Percentiles rank a stretch among this genome's conserved stretches.
These are phyloP conservation scores for Lasioglossum zephyrum DNA, from an alignment of 2,888 invertebrate genomes.

Conservation along the genomic window DNA sequence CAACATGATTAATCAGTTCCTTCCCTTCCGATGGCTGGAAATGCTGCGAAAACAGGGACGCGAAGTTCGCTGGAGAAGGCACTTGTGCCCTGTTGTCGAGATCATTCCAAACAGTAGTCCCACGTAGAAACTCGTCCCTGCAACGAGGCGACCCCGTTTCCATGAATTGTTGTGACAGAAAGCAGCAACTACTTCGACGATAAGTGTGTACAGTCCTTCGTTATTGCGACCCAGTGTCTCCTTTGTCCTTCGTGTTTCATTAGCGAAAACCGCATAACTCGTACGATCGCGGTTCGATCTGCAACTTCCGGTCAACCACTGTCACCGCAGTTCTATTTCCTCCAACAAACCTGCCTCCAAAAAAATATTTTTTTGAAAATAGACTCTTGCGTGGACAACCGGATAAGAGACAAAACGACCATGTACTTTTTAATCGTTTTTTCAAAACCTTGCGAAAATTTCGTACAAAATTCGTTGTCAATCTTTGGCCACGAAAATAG, in stretches of 20 bases:
- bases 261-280: conserved; percentile 36
- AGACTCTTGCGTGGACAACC: not conserved
- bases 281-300: not conserved
- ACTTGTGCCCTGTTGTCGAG: conserved; percentile 69
- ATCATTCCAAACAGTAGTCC: conserved; percentile 75
- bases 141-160: conserved; percentile 65
- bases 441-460: not conserved
- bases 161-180: conserved; percentile 76
- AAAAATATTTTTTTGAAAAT: not conserved
- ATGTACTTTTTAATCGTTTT: not conserved
- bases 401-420: not conserved
- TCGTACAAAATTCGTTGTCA: not conserved
- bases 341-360: not conserved
- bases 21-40: conserved; percentile 59
- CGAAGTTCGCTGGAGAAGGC: conserved; percentile 64
- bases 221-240: conserved; percentile 55
- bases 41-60: conserved; percentile 74
- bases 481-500: not conserved
- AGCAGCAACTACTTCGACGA: conserved; percentile 70
- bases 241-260: conserved; percentile 57
- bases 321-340: not conserved
- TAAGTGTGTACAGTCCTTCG: conserved; percentile 65
- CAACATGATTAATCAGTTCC: conserved; percentile 72
- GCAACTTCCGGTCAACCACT: conserved; percentile 1
- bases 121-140: conserved; percentile 62